Evolutionary conservation across 2,113 vertebrate species (phyloP).

Genomic region (Probosciger aterrimus): DNA sequence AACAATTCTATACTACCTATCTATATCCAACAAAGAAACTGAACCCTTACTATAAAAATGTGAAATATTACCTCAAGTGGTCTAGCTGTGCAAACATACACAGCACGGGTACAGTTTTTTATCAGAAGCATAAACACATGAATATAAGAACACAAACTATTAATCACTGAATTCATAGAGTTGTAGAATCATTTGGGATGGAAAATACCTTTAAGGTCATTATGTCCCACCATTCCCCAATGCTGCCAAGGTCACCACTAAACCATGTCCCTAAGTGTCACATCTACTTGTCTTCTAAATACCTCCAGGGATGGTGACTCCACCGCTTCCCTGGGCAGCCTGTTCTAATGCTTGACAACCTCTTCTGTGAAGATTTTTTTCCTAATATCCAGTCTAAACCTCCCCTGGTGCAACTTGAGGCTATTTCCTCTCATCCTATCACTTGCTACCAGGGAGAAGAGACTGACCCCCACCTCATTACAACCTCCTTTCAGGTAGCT

Average conservation of each 20-base stretch:
- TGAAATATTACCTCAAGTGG: background rate
- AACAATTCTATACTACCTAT: background rate
- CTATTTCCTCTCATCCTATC: background rate
- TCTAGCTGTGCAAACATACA: background rate
- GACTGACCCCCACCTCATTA: background rate
- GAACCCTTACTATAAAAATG: background rate
- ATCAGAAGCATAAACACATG: background rate
- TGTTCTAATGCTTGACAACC: background rate
- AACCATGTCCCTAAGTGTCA: background rate
- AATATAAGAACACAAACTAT: background rate
- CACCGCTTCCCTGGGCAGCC: background rate
- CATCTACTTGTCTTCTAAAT: background rate
- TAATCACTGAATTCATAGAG: background rate
- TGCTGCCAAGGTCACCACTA: background rate
- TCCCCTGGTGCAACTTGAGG: background rate
- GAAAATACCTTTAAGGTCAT: background rate
- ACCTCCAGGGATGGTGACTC: background rate
- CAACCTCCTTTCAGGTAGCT: background rate
- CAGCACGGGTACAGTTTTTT: background rate
- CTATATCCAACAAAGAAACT: background rate
- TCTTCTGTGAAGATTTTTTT: background rate
- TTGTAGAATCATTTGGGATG: background rate
- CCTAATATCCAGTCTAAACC: background rate
- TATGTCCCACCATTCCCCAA: too few relatives aligned
- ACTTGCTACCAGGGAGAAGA: background rate